Evolutionary conservation across 2,888 invertebrate genomes (phyloP).

Genomic region (Pogonocherus hispidulus): DNA sequence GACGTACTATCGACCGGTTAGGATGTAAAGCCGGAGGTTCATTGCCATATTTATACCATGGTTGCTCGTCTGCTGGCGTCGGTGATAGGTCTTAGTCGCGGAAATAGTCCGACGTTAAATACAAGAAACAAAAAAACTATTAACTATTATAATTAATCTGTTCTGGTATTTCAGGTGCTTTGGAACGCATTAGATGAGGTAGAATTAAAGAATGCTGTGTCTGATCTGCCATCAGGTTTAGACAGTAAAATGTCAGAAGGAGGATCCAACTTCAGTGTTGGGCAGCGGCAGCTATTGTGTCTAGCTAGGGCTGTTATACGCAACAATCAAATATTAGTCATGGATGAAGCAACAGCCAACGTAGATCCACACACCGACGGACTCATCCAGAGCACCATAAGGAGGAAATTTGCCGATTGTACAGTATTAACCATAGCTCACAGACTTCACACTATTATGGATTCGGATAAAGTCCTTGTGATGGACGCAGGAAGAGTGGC

Average conservation of each 20-base stretch:
- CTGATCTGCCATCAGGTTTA: slow-evolving; percentile 74
- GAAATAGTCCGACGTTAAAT: no score
- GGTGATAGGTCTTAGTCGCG: no score
- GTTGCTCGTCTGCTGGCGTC: no score
- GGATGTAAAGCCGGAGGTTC: no score
- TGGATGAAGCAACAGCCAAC: slow-evolving; percentile 85
- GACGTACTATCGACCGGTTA: no score
- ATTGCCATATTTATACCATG: no score
- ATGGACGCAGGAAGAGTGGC: slow-evolving; percentile 82
- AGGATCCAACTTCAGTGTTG: slow-evolving; percentile 66
- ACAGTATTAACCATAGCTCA: slow-evolving; percentile 89
- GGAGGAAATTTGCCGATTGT: slow-evolving; percentile 80
- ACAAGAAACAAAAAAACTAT: no score
- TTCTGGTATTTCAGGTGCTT: slow-evolving; percentile 72
- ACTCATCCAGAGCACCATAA: slow-evolving; percentile 83
- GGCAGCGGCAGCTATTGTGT: slow-evolving; percentile 78
- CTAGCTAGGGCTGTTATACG: slow-evolving; percentile 75
- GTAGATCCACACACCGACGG: slow-evolving; percentile 84
- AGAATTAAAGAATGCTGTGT: slow-evolving; percentile 79
- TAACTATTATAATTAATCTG: no score
- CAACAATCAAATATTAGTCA: slow-evolving; percentile 60
- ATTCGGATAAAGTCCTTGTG: slow-evolving; percentile 84
- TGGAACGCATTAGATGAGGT: slow-evolving; percentile 90
- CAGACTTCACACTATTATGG: slow-evolving; percentile 87
- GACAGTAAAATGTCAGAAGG: slow-evolving; percentile 82